A percentile compares a stretch with the other conserved stretches of the same genome.
Evolutionary conservation across 2,888 invertebrate species (phyloP).

Genomic region (Tenthredo mesomela): DNA sequence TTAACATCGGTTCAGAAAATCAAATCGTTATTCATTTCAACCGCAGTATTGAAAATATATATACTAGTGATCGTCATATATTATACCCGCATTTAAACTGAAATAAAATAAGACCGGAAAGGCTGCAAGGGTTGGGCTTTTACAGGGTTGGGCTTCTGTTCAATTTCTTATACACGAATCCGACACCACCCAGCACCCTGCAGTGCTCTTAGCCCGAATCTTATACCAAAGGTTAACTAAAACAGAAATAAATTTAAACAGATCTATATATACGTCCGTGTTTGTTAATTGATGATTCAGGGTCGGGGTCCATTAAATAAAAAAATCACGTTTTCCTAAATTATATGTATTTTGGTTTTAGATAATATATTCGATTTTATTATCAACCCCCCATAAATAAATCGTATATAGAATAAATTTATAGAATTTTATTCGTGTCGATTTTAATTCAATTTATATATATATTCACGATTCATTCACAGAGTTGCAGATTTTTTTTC

Average conservation of each 20-base stretch:
- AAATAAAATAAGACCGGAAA: neutral
- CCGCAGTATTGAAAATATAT: neutral
- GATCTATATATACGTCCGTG: neutral
- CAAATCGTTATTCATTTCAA: neutral
- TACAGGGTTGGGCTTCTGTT: constrained; percentile 20
- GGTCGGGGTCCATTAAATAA: neutral
- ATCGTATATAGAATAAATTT: neutral
- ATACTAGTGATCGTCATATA: too few species aligned
- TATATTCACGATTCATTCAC: too few species aligned
- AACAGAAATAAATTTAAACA: neutral
- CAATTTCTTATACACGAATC: constrained; percentile 18
- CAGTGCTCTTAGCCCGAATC: neutral
- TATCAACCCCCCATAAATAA: neutral
- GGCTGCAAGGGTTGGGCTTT: neutral
- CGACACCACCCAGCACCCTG: neutral
- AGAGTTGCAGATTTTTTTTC: too few species aligned
- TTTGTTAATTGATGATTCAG: neutral
- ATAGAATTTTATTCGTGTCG: neutral
- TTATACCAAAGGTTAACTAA: neutral
- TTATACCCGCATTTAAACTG: neutral
- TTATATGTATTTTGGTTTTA: neutral
- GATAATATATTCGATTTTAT: neutral
- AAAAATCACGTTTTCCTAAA: neutral
- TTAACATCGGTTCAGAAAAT: neutral
- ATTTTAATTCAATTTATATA: too few species aligned